These are phyloP conservation scores for Falco concolor DNA, from an alignment of 2,797 vertebrate species.

Conservation along the genomic window DNA sequence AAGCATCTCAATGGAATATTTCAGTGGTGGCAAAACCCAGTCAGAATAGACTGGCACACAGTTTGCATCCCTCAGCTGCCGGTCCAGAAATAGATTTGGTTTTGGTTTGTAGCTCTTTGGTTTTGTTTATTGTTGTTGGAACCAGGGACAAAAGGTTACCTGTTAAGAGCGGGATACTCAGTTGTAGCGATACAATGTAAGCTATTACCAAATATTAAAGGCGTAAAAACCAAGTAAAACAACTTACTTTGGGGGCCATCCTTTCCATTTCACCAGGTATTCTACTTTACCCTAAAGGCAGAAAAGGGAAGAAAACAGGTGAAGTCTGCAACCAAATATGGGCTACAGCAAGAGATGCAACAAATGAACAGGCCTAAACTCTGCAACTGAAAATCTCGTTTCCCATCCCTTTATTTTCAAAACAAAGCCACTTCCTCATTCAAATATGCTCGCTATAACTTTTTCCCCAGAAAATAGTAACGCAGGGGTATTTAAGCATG, in stretches of 20 bases:
- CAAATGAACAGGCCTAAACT: neutral
- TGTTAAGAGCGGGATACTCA: neutral
- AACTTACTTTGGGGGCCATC: slow-evolving; percentile 97
- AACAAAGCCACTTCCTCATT: neutral
- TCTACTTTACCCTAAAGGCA: slow-evolving; percentile 90
- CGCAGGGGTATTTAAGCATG: neutral
- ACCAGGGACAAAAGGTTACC: neutral
- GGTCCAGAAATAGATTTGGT: neutral
- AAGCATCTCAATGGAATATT: slow-evolving; percentile 9
- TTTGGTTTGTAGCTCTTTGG: slow-evolving; percentile 11
- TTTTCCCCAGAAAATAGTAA: neutral
- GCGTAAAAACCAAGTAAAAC: neutral
- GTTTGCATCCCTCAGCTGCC: neutral
- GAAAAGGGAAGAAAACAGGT: slow-evolving; percentile 46
- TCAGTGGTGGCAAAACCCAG: neutral
- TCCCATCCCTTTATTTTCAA: neutral
- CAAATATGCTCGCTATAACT: neutral
- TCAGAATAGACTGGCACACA: neutral
- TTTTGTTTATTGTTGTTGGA: slow-evolving; percentile 1
- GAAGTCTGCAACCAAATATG: neutral
- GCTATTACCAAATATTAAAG: neutral
- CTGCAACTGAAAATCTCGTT: neutral
- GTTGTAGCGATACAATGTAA: neutral
- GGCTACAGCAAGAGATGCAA: neutral
- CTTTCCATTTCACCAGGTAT: slow-evolving; percentile 98